Conservation (phyloP, 2,888 invertebrate species). For the Euplagia quadripunctaria region DNA sequence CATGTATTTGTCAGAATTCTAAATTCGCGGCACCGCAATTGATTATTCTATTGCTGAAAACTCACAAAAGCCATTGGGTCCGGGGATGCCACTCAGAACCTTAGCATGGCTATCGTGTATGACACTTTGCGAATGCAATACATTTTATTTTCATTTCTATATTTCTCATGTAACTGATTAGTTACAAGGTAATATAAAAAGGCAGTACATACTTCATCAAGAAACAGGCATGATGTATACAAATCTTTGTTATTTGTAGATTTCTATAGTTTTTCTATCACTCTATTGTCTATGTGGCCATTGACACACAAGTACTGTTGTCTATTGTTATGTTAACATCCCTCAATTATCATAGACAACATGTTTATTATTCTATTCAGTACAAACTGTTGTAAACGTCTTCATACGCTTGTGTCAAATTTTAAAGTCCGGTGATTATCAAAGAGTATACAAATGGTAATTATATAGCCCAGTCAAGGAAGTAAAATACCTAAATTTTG, state of each 20-base stretch:
- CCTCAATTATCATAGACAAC: conserved; percentile 19
- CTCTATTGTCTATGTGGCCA: conserved; percentile 5
- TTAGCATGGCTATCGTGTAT: too few species aligned
- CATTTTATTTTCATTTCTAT: neutral
- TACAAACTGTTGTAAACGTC: neutral
- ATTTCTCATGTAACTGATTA: neutral
- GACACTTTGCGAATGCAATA: too few species aligned
- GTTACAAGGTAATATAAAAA: neutral
- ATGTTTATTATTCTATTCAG: conserved; percentile 6
- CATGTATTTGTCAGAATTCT: too few species aligned
- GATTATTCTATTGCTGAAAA: too few species aligned
- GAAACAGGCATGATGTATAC: neutral
- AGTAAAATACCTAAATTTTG: too few species aligned
- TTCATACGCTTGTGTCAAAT: neutral
- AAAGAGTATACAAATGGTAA: too few species aligned
- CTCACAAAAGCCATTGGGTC: too few species aligned
- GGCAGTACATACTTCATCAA: neutral
- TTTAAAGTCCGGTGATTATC: neutral
- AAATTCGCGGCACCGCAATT: too few species aligned
- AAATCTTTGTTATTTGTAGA: conserved; percentile 9
- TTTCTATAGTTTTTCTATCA: conserved; percentile 17
- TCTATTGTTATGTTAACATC: conserved; percentile 20
- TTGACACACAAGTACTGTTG: conserved; percentile 15
- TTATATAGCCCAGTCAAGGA: too few species aligned
- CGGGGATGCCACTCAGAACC: too few species aligned